Evolutionary conservation across 1,140 invertebrate genomes (phyloP).

Genomic region (Heliconius hermathena): DNA sequence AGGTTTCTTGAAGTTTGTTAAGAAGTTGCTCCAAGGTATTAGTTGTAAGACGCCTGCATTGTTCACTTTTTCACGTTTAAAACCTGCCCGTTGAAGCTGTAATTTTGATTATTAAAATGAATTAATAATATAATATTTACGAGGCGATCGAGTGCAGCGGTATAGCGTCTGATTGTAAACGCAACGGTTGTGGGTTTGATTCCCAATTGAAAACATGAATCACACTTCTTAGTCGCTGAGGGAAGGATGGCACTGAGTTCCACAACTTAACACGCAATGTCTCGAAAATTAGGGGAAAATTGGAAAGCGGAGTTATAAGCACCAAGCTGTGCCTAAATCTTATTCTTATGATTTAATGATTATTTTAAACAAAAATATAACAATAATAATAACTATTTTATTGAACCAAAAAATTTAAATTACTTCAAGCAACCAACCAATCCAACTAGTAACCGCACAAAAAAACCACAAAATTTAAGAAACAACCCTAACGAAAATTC

Average conservation of each 20-base stretch:
- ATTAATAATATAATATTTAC: too few species aligned
- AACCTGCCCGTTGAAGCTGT: too few species aligned
- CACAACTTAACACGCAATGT: background rate
- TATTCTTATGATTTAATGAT: too few species aligned
- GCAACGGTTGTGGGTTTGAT: too few species aligned
- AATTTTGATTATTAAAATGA: too few species aligned
- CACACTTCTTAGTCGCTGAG: too few species aligned
- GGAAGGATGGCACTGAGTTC: background rate
- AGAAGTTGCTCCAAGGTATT: background rate
- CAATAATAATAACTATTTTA: too few species aligned
- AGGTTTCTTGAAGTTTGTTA: background rate
- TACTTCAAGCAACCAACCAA: background rate
- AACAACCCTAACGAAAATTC: slow-evolving; percentile 31
- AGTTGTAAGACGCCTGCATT: background rate
- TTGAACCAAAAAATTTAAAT: too few species aligned
- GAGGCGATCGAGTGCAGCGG: too few species aligned
- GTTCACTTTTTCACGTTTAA: background rate
- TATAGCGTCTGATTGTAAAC: too few species aligned
- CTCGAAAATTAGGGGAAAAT: background rate
- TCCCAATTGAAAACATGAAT: too few species aligned
- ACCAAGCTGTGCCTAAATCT: background rate
- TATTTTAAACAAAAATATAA: too few species aligned
- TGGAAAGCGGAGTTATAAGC: background rate
- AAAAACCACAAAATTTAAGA: background rate
- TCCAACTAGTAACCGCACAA: background rate